Evolutionary conservation across 2,797 vertebrate genomes (phyloP), one percentile per base, ranked within the genome.

Genomic region (Lophotriccus pileatus): DNA sequence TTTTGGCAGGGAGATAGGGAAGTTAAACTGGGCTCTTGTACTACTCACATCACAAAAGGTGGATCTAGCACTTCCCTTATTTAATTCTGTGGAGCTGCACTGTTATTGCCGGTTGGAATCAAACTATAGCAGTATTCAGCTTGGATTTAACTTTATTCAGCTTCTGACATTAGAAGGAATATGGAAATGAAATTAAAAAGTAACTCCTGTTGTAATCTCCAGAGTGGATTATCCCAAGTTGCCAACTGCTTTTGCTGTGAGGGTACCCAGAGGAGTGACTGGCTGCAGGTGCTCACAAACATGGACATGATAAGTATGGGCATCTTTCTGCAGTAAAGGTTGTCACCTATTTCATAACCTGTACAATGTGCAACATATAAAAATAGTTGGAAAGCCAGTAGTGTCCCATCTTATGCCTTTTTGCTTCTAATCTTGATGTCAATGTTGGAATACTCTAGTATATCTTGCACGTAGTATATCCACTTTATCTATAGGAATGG

Each of bases 121-220:
- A 81, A 75, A 32, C 27, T 32, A 62, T 18, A 74, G 39, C 16
- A 78, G 28, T 79, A 86, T 69, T 81, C 66, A 90, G 3, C 21
- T 87, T 85, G 30, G 22, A 22, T 91, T 89, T 50, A 66, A 49
- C 6, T 89, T 78, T 50, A 59, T 69, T 85, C 82, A 88, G 30
- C 24, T 84, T 69, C 47, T 93, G 39, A 73, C 18, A 46, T 66
- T 44, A 69, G 55, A 92, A 70, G 30, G 47, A 68, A 90, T 41
- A 77, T 36, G n/a, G 72, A 80, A 75, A 85, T 7, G 1, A 80
- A 70, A 73, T 49, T 43, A 28, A 68, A 70, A 66, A 86, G 27
- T 23, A 76, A 47, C 17, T 86, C 59, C 28, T 86, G 60, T 58
- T 73, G 7, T 47, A 66, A 44, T 63, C 22, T 91, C 55, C 55